These are phyloP conservation scores for Hirundichthys speculiger DNA, from an alignment of 2,113 vertebrate genomes.

Conservation along the genomic window DNA sequence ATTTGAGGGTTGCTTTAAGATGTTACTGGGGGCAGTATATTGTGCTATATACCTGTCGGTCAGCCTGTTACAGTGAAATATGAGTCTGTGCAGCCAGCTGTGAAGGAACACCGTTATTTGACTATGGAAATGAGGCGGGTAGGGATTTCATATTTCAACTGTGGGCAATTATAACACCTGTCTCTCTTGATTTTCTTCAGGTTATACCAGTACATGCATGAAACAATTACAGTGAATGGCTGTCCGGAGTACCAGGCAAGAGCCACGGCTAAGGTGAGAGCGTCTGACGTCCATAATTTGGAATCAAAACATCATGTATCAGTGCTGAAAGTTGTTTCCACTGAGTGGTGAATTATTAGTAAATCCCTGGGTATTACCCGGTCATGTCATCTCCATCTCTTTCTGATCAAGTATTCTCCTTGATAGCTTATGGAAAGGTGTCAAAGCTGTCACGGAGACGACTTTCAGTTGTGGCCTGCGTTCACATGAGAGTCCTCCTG, in stretches of 20 bases:
- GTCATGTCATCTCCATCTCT: conserved; percentile 9
- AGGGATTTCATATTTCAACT: conserved; percentile 15
- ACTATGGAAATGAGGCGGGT: conserved; percentile 32
- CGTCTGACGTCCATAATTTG: neutral
- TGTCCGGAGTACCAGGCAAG: conserved; percentile 97
- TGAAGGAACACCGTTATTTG: conserved; percentile 13
- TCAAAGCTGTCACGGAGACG: too few relatives aligned
- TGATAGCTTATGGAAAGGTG: too few relatives aligned
- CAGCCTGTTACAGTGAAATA: neutral
- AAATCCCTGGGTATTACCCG: conserved; percentile 20
- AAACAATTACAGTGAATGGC: conserved; percentile 98
- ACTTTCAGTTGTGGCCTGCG: too few relatives aligned
- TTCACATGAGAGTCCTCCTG: too few relatives aligned
- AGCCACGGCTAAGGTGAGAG: conserved; percentile 96
- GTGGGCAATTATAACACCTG: conserved; percentile 13
- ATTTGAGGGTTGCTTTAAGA: neutral
- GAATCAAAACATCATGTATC: conserved; percentile 1
- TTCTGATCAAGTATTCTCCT: conserved; percentile 8
- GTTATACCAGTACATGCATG: conserved; percentile 99
- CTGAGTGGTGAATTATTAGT: neutral
- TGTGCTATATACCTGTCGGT: conserved; percentile 1
- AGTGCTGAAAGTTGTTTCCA: conserved; percentile 2
- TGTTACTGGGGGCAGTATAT: neutral
- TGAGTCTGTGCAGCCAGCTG: conserved; percentile 6
- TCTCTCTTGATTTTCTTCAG: conserved; percentile 79